Evolutionary conservation across 2,888 invertebrate genomes (phyloP), one percentile per base, ranked within the genome.

Genomic region (Oscheius myriophilus): DNA sequence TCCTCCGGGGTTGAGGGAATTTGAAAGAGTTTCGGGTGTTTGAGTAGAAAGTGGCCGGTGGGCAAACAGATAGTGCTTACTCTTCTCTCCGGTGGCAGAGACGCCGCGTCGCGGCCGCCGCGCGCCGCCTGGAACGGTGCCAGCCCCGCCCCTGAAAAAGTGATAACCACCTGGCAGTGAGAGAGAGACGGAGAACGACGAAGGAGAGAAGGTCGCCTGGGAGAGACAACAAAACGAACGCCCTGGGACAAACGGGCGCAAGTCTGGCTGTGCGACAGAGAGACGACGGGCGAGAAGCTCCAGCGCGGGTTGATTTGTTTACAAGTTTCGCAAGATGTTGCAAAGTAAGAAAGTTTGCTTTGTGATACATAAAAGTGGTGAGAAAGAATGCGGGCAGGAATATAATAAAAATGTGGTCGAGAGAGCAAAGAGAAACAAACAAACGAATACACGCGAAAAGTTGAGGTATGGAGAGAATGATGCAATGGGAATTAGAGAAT

Each of bases 31-130:
- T 33, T 33, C 33, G 33, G n/a, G 33, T 33, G 33, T 3, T 33
- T 33, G 58, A 58, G 58, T 61, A 61, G 46, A 61, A 61, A 39
- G 61, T 61, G 61, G 25, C 61, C 61, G 61, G 46, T 49, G 61
- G 61, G 61, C 61, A 61, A 61, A 61, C 49, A 61, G 61, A 61
- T 61, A 49, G 61, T 61, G 61, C 61, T 61, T 61, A 61, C 61
- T 61, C 61, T 61, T 61, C 58, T 58, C 61, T 61, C 61, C 61
- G 46, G 61, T 45, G 45, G 61, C 23, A 45, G 25, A 39, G 49
- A 46, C 61, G 49, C 49, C 61, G 61, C 61, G 12, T 26, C 61
- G 61, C 61, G 49, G 25, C 61, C 61, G 61, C 61, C n/a, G 46
- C 61, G 61, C 61, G 61, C 61, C 46, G 18, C 49, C 61, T 61